Conservation (phyloP, 2,113 vertebrate species). For the Hylia prasina region DNA sequence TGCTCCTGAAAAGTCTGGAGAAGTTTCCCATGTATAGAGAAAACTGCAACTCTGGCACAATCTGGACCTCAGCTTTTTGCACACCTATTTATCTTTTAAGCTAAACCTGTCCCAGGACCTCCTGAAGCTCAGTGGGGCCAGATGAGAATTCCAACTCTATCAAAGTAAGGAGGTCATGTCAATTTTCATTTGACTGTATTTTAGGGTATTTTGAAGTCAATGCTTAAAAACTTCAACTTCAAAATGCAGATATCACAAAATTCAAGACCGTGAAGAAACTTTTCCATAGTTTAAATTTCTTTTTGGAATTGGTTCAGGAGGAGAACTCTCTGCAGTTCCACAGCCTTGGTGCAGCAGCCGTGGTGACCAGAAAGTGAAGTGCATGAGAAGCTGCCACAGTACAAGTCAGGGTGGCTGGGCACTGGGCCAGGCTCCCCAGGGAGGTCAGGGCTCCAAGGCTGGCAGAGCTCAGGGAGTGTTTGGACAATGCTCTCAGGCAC, state of each 20-base stretch:
- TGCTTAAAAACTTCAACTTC: neutral
- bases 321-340: neutral
- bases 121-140: neutral
- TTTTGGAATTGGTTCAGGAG: neutral
- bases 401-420: neutral
- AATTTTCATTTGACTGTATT: neutral
- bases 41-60: neutral
- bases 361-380: neutral
- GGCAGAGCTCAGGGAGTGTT: neutral
- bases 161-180: neutral
- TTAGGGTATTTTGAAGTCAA: neutral
- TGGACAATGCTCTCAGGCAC: neutral
- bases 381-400: neutral
- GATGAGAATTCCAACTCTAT: neutral
- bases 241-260: neutral
- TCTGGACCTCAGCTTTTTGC: neutral
- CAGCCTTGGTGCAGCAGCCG: neutral
- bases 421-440: neutral
- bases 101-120: neutral
- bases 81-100: neutral
- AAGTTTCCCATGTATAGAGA: neutral
- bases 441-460: neutral
- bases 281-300: neutral
- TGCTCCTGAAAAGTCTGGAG: neutral
- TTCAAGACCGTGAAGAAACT: neutral